Percentiles rank a stretch among this genome's conserved stretches.
Evolutionary conservation across 2,888 invertebrate genomes (phyloP).

Genomic region (Melanostoma mellinum): DNA sequence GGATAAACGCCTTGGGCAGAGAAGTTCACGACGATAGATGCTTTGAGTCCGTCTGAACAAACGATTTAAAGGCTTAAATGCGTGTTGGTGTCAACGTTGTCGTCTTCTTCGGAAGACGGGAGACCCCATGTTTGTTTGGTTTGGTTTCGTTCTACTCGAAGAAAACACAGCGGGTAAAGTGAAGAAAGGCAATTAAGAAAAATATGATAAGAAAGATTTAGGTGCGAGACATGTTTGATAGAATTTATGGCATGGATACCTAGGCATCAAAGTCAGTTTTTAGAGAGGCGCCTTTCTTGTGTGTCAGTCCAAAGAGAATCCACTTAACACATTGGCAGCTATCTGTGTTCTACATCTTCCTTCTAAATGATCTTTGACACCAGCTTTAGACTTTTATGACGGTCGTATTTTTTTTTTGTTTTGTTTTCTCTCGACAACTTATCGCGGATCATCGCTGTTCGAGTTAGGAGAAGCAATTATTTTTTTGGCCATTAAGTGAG

Average conservation of each 20-base stretch:
- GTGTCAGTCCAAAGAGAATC: conserved; percentile 3
- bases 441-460: conserved; percentile 60
- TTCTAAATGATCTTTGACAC: conserved; percentile 62
- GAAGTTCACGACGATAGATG: not conserved
- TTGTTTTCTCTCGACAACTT: conserved; percentile 9
- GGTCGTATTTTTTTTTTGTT: conserved; percentile 24
- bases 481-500: conserved; percentile 20
- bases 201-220: conserved; percentile 61
- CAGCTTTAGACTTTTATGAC: conserved; percentile 57
- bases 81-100: conserved; percentile 1
- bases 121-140: conserved; percentile 52
- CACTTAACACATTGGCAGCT: conserved; percentile 49
- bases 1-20: conserved; percentile 45
- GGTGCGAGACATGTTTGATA: conserved; percentile 43
- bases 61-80: conserved; percentile 68
- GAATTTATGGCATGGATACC: conserved; percentile 56
- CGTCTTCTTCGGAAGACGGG: conserved; percentile 31
- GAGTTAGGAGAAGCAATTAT: conserved; percentile 35
- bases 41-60: conserved; percentile 43
- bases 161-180: conserved; percentile 3
- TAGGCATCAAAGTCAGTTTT: conserved; percentile 35
- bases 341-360: conserved; percentile 50
- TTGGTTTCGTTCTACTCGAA: conserved; percentile 9
- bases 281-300: conserved; percentile 44
- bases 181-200: conserved; percentile 60